Percentiles rank a stretch among this genome's conserved stretches.
phyloP scores from a whole-genome alignment of 2,888 invertebrate species.

The Rhagophthalmus giganteus region DNA sequence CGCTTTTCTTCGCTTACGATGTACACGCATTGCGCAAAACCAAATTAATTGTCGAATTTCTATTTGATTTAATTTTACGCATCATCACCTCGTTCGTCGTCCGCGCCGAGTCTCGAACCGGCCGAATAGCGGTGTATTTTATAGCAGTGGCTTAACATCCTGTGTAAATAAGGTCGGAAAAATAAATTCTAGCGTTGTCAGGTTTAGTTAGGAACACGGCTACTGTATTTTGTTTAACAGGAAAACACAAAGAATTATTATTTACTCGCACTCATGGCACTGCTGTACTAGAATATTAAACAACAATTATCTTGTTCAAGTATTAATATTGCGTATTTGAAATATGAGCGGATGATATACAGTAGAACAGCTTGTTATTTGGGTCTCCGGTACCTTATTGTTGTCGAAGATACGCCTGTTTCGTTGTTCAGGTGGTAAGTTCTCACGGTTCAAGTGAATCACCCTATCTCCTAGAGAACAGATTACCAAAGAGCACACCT shows the following conservation, averaged over 20 bases:
- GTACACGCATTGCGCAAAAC: too few species aligned
- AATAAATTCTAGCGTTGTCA: slow-evolving; percentile 15
- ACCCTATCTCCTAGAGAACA: slow-evolving; percentile 28
- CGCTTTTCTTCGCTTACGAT: background rate
- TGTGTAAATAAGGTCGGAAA: slow-evolving; percentile 21
- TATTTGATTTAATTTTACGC: too few species aligned
- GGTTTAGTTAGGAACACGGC: slow-evolving; percentile 23
- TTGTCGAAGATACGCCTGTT: slow-evolving; percentile 35
- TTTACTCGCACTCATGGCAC: slow-evolving; percentile 36
- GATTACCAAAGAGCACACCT: slow-evolving; percentile 24
- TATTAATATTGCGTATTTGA: slow-evolving; percentile 48
- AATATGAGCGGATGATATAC: slow-evolving; percentile 43
- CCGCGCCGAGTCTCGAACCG: too few species aligned
- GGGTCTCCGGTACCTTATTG: slow-evolving; percentile 16
- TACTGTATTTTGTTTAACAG: slow-evolving; percentile 31
- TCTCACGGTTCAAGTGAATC: slow-evolving; percentile 45
- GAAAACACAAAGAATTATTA: slow-evolving; percentile 33
- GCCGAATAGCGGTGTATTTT: too few species aligned
- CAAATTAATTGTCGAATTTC: too few species aligned
- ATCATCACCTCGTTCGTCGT: too few species aligned
- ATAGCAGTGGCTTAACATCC: slow-evolving; percentile 17
- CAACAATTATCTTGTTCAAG: slow-evolving; percentile 48
- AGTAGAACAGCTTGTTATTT: slow-evolving; percentile 36
- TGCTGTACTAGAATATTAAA: slow-evolving; percentile 40
- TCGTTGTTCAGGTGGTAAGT: slow-evolving; percentile 42